phyloP scores from a whole-genome alignment of 2,888 invertebrate species.

The Drosophila histrio region DNA sequence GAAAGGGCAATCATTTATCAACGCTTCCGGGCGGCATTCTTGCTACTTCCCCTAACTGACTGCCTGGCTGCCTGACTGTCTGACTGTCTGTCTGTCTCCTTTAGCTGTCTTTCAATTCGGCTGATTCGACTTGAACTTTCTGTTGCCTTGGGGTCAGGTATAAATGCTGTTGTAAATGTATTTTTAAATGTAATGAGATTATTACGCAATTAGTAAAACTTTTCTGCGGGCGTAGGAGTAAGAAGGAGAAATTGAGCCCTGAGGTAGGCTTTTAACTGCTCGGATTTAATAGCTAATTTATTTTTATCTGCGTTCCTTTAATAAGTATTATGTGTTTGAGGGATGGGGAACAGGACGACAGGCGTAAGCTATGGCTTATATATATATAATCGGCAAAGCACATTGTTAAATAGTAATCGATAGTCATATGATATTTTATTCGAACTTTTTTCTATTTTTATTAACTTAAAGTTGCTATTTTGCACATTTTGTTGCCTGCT shows the following conservation, averaged over 20 bases:
- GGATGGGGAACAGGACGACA: background rate
- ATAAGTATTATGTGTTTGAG: slow-evolving; percentile 37
- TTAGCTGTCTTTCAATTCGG: slow-evolving; percentile 17
- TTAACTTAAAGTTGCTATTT: too few relatives aligned
- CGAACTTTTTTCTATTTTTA: too few relatives aligned
- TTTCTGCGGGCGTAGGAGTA: slow-evolving; percentile 40
- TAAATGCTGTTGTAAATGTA: slow-evolving; percentile 77
- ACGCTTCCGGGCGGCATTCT: slow-evolving; percentile 64
- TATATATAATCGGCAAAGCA: background rate
- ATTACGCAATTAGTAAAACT: slow-evolving; percentile 78
- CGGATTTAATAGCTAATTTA: slow-evolving; percentile 72
- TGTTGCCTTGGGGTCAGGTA: slow-evolving; percentile 66
- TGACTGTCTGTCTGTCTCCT: slow-evolving; percentile 22
- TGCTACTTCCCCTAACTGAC: slow-evolving; percentile 43
- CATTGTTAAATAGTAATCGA: too few relatives aligned
- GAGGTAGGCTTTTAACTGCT: slow-evolving; percentile 65
- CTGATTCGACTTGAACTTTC: slow-evolving; percentile 6
- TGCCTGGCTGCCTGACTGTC: slow-evolving; percentile 45
- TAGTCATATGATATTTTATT: too few relatives aligned
- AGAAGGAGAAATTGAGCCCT: slow-evolving; percentile 16
- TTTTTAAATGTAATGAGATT: slow-evolving; percentile 80
- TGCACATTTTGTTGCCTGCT: background rate
- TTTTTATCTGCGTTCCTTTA: slow-evolving; percentile 40
- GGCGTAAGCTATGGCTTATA: background rate
- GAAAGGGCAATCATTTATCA: slow-evolving; percentile 71